Evolutionary conservation across 2,888 invertebrate genomes (phyloP).

Genomic region (Melinaea menophilus): DNA sequence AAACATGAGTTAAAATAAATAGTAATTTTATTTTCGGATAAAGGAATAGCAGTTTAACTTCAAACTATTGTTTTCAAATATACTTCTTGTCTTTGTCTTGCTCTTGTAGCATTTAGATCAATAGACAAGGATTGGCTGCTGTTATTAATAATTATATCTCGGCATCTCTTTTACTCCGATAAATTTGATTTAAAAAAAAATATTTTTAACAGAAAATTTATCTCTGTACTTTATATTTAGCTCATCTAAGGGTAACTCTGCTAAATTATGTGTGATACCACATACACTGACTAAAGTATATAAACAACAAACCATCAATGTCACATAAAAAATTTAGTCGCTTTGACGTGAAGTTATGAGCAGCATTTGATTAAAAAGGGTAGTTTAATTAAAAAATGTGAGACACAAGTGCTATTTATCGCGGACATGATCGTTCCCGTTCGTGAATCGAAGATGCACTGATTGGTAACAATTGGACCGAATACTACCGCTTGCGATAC

Average conservation of each 20-base stretch:
- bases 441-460: conserved; percentile 45
- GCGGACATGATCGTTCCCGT: conserved; percentile 43
- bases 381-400: conserved; percentile 28
- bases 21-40: no score
- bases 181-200: no score
- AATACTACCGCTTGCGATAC: conserved; percentile 15
- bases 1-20: not conserved
- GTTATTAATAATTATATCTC: no score
- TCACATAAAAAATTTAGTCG: conserved; percentile 14
- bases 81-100: no score
- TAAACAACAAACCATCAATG: not conserved
- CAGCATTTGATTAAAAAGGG: conserved; percentile 20
- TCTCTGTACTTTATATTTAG: no score
- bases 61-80: no score
- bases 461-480: conserved; percentile 17
- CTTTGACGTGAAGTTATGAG: conserved; percentile 11
- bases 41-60: no score
- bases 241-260: no score
- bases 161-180: no score
- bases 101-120: no score
- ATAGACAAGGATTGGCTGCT: no score
- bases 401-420: conserved; percentile 40
- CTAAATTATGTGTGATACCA: not conserved
- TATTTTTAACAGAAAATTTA: no score
- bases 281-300: not conserved